Base-by-base conservation (phyloP, 92 coral and sea anemone species). In the Plumapathes pennacea region DNA sequence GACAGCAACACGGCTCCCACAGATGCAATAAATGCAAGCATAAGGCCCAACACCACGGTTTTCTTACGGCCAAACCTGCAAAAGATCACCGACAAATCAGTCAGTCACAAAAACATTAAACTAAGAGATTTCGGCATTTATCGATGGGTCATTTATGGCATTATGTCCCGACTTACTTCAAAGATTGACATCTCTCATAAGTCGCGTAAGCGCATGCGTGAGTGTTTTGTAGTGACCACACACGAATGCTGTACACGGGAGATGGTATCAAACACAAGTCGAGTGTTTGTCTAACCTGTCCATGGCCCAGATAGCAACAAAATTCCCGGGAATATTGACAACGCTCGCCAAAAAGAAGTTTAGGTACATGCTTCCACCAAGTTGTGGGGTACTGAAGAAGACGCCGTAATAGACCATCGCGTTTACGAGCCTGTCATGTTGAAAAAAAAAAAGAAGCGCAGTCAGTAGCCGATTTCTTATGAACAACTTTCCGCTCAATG, bases 321-420 rank as follows among this genome's bases (percentile, higher is more conserved):
- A 81, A 54, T 88, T 83, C 14, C 76, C 89, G 13, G 96, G 96
- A 52, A 87, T 60, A 69, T 87, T 89, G 10, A 87, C 53, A 19
- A 87, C 55, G 53, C 89, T 82, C 1, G 86, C 54, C 50, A 87
- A 53, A 56, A 83, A 69, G 56, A 77, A 87, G 65, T 87, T 87
- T 29, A 87, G 54, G 62, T 87, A 87, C 86, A 87, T 87, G 67
- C 71, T 87, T 12, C 96, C 96, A 36, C 96, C 96, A 0, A 87
- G 83, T 10, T 80, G 61, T 27, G 89, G 88, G 1, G 96, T 72
- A n/a, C 86, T 79, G 34, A 82, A 76, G 13, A 83, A 57, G 10
- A 85, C 96, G 5, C 96, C 96, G 34, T 87, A 87, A 50, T 86
- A 86, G 4, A 86, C 95, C 82, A 86, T 53, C 23, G 78, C 78